phyloP scores from a whole-genome alignment of 2,113 vertebrate species.

The Pteruthius melanotis region DNA sequence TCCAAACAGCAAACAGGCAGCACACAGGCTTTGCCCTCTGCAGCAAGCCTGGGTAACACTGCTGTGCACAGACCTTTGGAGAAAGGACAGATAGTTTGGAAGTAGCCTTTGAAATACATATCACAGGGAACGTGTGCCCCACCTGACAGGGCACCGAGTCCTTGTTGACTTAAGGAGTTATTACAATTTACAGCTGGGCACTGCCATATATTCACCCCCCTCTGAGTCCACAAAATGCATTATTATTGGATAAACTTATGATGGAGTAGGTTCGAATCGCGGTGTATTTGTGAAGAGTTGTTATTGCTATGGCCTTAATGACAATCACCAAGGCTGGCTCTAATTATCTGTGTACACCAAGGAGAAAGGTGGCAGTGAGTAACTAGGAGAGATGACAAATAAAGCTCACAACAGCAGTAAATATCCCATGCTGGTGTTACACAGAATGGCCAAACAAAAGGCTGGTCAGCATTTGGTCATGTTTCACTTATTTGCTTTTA shows the following conservation, averaged over 20 bases:
- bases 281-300: not conserved
- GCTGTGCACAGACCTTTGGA: not conserved
- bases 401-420: conserved; percentile 1
- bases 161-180: not conserved
- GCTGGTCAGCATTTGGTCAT: not conserved
- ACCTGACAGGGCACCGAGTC: not conserved
- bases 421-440: not conserved
- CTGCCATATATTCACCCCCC: not conserved
- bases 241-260: not conserved
- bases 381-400: not conserved
- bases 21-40: not conserved
- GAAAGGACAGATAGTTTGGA: not conserved
- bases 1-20: not conserved
- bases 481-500: not conserved
- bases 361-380: conserved; percentile 20
- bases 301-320: not conserved
- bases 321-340: not conserved
- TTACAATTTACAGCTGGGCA: not conserved
- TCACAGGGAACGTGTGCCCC: not conserved
- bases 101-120: not conserved
- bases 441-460: not conserved
- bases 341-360: conserved; percentile 22
- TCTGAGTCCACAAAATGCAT: not conserved
- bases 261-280: not conserved
- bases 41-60: not conserved